Evolutionary conservation across 2,113 vertebrate genomes (phyloP), one percentile per base, ranked within the genome.

Genomic region (Dicrurus megarhynchus): DNA sequence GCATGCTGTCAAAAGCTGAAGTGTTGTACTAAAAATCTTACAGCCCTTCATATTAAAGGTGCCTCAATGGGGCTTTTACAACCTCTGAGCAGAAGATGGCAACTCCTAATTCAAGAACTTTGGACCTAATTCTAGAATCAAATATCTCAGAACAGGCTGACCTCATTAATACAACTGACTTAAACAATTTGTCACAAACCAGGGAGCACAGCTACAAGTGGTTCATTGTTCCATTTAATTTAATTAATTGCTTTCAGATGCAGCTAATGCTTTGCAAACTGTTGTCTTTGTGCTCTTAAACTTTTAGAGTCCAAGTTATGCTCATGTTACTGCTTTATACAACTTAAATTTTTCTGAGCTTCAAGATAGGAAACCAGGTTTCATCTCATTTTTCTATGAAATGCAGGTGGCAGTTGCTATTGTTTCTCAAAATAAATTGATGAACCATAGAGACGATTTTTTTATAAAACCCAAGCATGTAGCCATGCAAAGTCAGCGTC

Each of bases 111-210:
- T 74, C 42, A 47, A 52, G 59, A 80, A 10, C 23, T 94, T 77
- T 74, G 53, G 59, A 86, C 33, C 20, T 67, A 77, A 70, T 80
- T 92, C 67, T 63, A 83, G 37, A 94, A 90, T 64, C 41, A 77
- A 90, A 35, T 80, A 83, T 41, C 37, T 57, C 17, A 50, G 50
- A 91, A 83, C 26, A 90, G 24, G 33, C 30, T 91, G 73, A 87
- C 80, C 84, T 93, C 65, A 67, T 96, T 87, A 93, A 47, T 83
- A 55, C 3, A 12, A 67, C 47, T 61, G 67, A 83, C 68, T 85
- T 69, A 47, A 94, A 46, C 84, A 83, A 88, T 87, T 96, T 94
- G 71, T 84, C 83, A 94, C 68, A 90, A 92, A 88, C 7, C 21
- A 70, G 46, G 22, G 67, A 88, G 47, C 68, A 42, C 68, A 81